These are phyloP conservation scores for Dasyurus viverrinus DNA, from an alignment of 2,113 vertebrate genomes.

Conservation along the genomic window DNA sequence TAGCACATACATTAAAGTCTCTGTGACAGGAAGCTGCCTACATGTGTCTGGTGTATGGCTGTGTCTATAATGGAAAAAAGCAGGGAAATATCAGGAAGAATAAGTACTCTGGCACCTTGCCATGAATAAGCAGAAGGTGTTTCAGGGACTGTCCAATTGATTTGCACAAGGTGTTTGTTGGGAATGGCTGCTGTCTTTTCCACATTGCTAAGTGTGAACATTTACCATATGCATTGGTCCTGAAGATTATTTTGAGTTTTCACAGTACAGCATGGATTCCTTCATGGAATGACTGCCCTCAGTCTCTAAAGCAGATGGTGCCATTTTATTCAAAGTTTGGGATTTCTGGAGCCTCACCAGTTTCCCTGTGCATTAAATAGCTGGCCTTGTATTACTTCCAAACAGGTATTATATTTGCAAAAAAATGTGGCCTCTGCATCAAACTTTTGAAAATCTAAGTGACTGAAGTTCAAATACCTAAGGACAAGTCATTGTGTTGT, in stretches of 20 bases:
- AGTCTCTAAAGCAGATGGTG: slow-evolving; percentile 68
- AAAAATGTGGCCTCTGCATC: neutral
- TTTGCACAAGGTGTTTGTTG: slow-evolving; percentile 76
- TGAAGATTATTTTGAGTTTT: slow-evolving; percentile 69
- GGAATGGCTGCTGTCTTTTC: slow-evolving; percentile 65
- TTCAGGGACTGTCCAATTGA: slow-evolving; percentile 66
- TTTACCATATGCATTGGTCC: slow-evolving; percentile 58
- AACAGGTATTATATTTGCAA: neutral
- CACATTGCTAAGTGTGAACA: slow-evolving; percentile 47
- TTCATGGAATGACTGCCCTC: slow-evolving; percentile 37
- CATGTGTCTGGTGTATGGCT: neutral
- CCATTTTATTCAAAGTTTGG: slow-evolving; percentile 60
- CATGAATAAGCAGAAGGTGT: slow-evolving; percentile 59
- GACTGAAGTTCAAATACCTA: neutral
- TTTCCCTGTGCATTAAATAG: slow-evolving; percentile 38
- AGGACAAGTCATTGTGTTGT: fast-evolving
- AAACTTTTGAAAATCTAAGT: neutral
- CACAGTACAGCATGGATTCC: slow-evolving; percentile 43
- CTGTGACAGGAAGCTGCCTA: slow-evolving; percentile 10
- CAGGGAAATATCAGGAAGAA: neutral
- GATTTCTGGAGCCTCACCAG: slow-evolving; percentile 38
- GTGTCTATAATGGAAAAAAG: slow-evolving; percentile 35
- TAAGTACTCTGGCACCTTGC: slow-evolving; percentile 61
- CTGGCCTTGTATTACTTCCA: slow-evolving; percentile 51
- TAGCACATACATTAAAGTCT: slow-evolving; percentile 26